Base-by-base conservation (phyloP, 2,113 vertebrate species). In the Megaceryle torquata region DNA sequence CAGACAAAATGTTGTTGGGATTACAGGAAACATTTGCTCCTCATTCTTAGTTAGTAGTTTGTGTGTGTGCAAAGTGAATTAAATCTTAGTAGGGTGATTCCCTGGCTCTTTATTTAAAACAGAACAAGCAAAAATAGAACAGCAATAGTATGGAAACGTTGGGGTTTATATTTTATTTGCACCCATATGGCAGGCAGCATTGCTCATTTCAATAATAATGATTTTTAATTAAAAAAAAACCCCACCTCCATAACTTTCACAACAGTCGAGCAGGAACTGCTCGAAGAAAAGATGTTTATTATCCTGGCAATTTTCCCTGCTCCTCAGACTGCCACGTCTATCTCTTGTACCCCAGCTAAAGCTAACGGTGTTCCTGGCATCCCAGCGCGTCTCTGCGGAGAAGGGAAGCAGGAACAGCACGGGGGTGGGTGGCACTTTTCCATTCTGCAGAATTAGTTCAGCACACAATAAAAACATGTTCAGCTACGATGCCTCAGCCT, bases 201-300 rank as follows among this genome's bases (percentile, higher is more conserved):
- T 93, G 50, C 59, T 96, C 74, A 80, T 79, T 82, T 76, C 77
- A 94, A 57, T 65, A 92, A 82, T 13, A 89, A 51, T 1, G 1
- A 79, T 59, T 88, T 85, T 92, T 88, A 67, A 93, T 88, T 76
- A 8, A 95, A 65, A 95, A 60, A 91, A 88, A 39, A 9, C 24
- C 50, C 50, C 20, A 51, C 50, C 28, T 71, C 77, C 50, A 21
- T 86, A 90, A 93, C 53, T 93, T 91, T 88, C 57, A 29, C 11
- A 91, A 76, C 20, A 81, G 71, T 82, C 81, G 76, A 61, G 33
- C 22, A 13, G 48, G 14, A 76, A 77, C 51, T 7, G 6, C 76
- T 76, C 50, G 50, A 91, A 80, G 46, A 48, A 60, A 92, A 81
- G 16, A 44, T 56, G 51, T 89, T 91, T 90, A 75, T 77, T 91